Conservation (phyloP, 2,797 vertebrate species). For the Sebastes taczanowskii region DNA sequence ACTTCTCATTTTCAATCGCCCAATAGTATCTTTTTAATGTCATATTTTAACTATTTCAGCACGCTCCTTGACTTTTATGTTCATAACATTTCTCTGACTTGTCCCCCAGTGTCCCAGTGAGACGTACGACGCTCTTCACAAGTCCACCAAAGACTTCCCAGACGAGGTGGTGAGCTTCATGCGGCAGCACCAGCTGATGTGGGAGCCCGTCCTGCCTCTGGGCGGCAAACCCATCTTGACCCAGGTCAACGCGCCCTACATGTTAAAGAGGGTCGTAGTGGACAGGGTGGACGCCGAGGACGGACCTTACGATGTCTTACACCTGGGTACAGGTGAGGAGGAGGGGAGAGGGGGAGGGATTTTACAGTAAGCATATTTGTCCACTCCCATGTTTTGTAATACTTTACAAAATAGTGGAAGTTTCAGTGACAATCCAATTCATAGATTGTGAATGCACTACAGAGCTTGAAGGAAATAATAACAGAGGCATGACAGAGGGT, state of each 20-base stretch:
- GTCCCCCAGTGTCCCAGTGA: constrained; percentile 87
- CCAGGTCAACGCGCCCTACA: constrained; percentile 73
- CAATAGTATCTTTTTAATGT: background rate
- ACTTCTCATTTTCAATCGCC: background rate
- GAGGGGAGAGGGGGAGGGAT: background rate
- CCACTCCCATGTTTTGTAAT: too few species aligned
- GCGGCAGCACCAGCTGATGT: constrained; percentile 90
- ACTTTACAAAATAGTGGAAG: fast-evolving
- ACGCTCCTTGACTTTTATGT: background rate
- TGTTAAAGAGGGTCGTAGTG: constrained; percentile 83
- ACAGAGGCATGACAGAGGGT: background rate
- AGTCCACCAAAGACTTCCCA: constrained; percentile 88
- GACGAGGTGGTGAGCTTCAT: constrained; percentile 90
- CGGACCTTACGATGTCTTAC: constrained; percentile 81
- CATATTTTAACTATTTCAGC: background rate
- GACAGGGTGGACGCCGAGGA: constrained; percentile 85
- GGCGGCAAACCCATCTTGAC: constrained; percentile 79
- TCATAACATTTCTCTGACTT: background rate
- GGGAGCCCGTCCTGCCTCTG: constrained; percentile 85
- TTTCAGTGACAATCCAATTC: background rate
- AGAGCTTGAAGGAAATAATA: background rate
- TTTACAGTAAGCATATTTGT: background rate
- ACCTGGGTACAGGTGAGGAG: constrained; percentile 87
- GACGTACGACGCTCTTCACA: constrained; percentile 86
- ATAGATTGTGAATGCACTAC: background rate